These are phyloP conservation scores for Siniperca knerii DNA, from an alignment of 2,113 vertebrate species.

Conservation along the genomic window DNA sequence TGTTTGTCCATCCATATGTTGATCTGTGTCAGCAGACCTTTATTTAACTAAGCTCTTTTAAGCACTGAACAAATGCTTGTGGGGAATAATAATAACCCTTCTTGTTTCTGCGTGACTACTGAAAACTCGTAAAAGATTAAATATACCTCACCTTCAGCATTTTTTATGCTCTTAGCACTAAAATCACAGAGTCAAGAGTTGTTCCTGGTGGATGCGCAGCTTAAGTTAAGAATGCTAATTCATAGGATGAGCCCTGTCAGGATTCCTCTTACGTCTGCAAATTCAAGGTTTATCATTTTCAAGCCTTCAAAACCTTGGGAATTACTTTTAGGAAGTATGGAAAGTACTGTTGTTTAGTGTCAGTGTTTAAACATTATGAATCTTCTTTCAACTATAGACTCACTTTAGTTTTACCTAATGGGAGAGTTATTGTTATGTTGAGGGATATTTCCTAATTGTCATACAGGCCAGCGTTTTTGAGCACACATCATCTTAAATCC, in stretches of 20 bases:
- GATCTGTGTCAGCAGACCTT: background rate
- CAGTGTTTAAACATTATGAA: background rate
- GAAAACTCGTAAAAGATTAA: background rate
- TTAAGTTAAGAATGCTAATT: conserved; percentile 8
- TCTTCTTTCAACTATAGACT: background rate
- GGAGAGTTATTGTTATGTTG: background rate
- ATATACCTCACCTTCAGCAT: background rate
- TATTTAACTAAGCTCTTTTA: background rate
- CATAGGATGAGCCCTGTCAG: conserved; percentile 2
- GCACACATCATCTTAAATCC: background rate
- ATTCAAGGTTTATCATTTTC: background rate
- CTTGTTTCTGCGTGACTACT: background rate
- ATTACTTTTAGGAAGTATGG: background rate
- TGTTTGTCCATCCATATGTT: background rate
- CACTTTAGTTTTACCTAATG: background rate
- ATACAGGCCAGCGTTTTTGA: too few relatives aligned
- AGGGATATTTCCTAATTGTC: background rate
- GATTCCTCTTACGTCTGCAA: conserved; percentile 8
- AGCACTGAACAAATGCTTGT: background rate
- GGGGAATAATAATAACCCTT: background rate
- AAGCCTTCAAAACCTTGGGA: background rate
- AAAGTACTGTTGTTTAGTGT: background rate
- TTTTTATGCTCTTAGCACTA: background rate
- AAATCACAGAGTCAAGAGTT: background rate
- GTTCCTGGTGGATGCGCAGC: conserved; percentile 10